Evolutionary conservation across 2,113 vertebrate genomes (phyloP).

Genomic region (Macrotus californicus): DNA sequence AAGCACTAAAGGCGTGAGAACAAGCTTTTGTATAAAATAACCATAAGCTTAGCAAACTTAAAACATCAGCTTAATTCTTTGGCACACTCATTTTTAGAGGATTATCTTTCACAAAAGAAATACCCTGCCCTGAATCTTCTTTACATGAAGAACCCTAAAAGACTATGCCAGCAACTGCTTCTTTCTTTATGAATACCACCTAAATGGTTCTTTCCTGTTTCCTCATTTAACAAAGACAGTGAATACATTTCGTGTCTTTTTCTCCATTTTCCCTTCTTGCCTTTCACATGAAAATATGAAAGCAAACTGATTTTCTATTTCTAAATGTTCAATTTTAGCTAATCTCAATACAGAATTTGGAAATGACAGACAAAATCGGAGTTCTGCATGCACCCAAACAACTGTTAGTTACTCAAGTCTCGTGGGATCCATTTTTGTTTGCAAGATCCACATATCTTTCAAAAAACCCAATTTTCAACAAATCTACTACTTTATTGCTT

Average conservation of each 20-base stretch:
- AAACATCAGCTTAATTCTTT: not conserved
- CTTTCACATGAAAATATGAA: not conserved
- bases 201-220: not conserved
- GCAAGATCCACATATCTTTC: not conserved
- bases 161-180: not conserved
- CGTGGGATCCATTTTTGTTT: conserved; percentile 15
- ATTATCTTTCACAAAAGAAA: conserved; percentile 19
- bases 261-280: not conserved
- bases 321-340: not conserved
- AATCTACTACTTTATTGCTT: not conserved
- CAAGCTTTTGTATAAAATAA: not conserved
- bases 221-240: not conserved
- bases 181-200: not conserved
- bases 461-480: not conserved
- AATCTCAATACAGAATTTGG: not conserved
- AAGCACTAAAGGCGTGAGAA: not conserved
- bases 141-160: not conserved
- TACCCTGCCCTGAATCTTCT: not conserved
- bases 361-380: not conserved
- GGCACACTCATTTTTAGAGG: not conserved
- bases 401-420: not conserved
- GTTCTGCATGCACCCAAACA: not conserved
- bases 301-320: not conserved
- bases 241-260: not conserved
- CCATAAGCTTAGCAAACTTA: not conserved